Percentiles rank a stretch among this genome's conserved stretches.
phyloP scores from a whole-genome alignment of 2,888 invertebrate species.

The Lasioglossum oenotherae region DNA sequence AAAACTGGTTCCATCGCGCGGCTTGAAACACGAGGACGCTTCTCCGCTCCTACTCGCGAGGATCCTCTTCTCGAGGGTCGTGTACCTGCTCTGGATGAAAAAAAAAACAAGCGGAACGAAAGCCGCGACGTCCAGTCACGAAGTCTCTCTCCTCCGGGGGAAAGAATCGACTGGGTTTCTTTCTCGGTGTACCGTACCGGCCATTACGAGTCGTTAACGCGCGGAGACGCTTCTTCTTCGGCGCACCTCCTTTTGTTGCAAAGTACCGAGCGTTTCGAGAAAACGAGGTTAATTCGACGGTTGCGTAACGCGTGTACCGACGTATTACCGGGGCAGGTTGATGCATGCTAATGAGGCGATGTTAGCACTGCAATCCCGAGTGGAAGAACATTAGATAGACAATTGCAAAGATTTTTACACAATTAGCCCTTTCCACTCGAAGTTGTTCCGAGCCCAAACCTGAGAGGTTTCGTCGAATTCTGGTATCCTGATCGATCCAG shows the following conservation, averaged over 20 bases:
- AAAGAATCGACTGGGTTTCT: slow-evolving; percentile 26
- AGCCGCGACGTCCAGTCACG: slow-evolving; percentile 52
- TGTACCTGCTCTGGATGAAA: slow-evolving; percentile 51
- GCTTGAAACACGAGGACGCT: slow-evolving; percentile 65
- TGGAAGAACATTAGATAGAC: background rate
- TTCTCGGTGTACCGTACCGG: slow-evolving; percentile 33
- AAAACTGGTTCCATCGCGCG: slow-evolving; percentile 63
- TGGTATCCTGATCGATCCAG: no score
- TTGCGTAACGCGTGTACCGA: slow-evolving; percentile 40
- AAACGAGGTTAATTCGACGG: slow-evolving; percentile 45
- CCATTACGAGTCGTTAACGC: slow-evolving; percentile 56
- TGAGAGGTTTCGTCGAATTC: background rate
- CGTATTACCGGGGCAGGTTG: background rate
- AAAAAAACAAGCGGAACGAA: slow-evolving; percentile 19
- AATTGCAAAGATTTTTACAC: background rate
- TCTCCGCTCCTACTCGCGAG: slow-evolving; percentile 23
- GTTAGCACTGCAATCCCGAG: background rate
- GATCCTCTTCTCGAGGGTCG: slow-evolving; percentile 39
- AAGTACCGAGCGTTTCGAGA: slow-evolving; percentile 26
- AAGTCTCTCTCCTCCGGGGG: slow-evolving; percentile 17
- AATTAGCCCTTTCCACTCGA: background rate
- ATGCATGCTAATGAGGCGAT: background rate
- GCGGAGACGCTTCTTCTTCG: slow-evolving; percentile 20
- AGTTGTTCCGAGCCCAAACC: background rate
- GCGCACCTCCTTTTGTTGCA: background rate